Evolutionary conservation across 2,113 vertebrate species (phyloP).

Genomic region (Phalacrocorax carbo): DNA sequence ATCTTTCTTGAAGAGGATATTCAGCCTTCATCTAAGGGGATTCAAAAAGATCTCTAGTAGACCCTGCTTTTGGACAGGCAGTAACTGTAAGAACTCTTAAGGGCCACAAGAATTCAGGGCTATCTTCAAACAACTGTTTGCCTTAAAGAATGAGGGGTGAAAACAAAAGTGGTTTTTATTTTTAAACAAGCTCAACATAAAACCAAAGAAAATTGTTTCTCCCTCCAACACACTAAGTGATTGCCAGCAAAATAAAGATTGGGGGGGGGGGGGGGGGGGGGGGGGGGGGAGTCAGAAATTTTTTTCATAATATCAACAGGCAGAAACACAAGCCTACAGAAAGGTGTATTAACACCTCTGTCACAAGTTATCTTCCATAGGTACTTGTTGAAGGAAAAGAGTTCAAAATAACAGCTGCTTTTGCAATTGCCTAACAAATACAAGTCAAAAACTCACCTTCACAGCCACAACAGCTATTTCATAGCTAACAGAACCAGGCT

Average conservation of each 20-base stretch:
- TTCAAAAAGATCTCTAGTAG: background rate
- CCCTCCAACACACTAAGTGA: background rate
- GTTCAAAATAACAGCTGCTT: background rate
- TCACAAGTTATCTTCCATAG: background rate
- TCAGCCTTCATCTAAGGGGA: background rate
- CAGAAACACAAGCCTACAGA: background rate
- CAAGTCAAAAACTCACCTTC: background rate
- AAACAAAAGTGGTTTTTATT: background rate
- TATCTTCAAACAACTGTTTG: background rate
- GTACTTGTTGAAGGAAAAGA: background rate
- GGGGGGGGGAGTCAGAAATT: background rate
- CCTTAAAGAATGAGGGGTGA: background rate
- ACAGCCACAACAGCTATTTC: background rate
- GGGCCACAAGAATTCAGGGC: background rate
- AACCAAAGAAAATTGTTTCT: background rate
- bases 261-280: no score
- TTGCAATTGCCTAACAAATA: background rate
- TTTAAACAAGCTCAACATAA: background rate
- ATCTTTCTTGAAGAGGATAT: constrained; percentile 21
- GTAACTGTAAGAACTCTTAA: background rate
- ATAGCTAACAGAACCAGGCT: background rate
- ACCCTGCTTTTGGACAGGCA: background rate
- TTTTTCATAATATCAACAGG: background rate
- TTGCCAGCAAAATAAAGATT: background rate
- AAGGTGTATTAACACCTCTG: background rate